These are phyloP conservation scores for Campoletis raptor DNA, from an alignment of 2,888 invertebrate species.

Conservation along the genomic window DNA sequence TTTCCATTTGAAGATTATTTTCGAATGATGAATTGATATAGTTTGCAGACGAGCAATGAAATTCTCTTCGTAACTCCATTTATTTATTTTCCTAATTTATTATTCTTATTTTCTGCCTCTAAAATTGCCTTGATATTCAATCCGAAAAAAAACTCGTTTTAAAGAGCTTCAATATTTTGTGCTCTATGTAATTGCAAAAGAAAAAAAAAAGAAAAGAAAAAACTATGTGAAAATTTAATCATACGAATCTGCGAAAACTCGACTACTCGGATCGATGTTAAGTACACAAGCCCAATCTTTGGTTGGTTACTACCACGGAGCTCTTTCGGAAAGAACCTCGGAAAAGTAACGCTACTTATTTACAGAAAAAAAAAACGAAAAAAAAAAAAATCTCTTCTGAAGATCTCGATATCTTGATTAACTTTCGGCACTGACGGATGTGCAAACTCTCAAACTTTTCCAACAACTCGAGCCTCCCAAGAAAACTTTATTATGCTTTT, in stretches of 20 bases:
- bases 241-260: slow-evolving; percentile 21
- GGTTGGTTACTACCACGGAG: background rate
- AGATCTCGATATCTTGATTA: slow-evolving; percentile 18
- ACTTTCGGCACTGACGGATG: slow-evolving; percentile 19
- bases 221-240: slow-evolving; percentile 4
- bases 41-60: background rate
- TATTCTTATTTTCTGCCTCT: background rate
- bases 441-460: slow-evolving; percentile 19
- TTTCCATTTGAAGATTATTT: background rate
- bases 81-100: background rate
- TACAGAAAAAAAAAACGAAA: background rate
- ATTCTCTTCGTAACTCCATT: background rate
- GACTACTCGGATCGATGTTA: slow-evolving; percentile 2
- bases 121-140: slow-evolving; percentile 3
- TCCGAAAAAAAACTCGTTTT: background rate
- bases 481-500: slow-evolving; percentile 23
- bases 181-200: slow-evolving; percentile 5
- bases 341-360: slow-evolving; percentile 14
- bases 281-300: background rate
- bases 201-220: slow-evolving; percentile 3
- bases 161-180: background rate
- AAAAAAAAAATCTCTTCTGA: background rate
- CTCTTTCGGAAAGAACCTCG: slow-evolving; percentile 5
- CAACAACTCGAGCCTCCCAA: background rate
- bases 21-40: background rate